phyloP scores from a whole-genome alignment of 2,797 vertebrate species.

The Lutjanus campechanus region DNA sequence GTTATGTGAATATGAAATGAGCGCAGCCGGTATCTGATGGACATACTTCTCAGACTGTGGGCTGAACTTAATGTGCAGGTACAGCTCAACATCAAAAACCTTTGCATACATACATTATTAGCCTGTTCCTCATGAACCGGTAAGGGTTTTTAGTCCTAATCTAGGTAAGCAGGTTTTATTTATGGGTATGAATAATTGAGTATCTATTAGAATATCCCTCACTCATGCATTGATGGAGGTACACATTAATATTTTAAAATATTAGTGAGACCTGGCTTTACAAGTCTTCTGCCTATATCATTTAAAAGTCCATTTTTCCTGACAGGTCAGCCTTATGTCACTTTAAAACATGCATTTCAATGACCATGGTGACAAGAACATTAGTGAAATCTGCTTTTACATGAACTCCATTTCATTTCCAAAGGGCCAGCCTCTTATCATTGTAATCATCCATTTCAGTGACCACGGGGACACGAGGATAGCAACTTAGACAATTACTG shows the following conservation, averaged over 20 bases:
- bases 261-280: constrained; percentile 86
- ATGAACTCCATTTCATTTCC: constrained; percentile 64
- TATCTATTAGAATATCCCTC: constrained; percentile 85
- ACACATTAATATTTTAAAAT: constrained; percentile 87
- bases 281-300: constrained; percentile 81
- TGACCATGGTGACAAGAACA: constrained; percentile 68
- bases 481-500: neutral
- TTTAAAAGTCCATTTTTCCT: constrained; percentile 85
- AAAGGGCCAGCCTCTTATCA: constrained; percentile 10
- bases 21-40: constrained; percentile 12
- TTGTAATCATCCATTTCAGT: constrained; percentile 18
- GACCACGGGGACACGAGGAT: neutral
- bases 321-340: constrained; percentile 74
- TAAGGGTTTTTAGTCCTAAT: constrained; percentile 74
- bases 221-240: constrained; percentile 84
- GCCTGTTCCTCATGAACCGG: constrained; percentile 63
- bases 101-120: constrained; percentile 77
- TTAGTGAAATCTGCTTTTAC: constrained; percentile 70
- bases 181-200: constrained; percentile 88
- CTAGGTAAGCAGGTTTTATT: constrained; percentile 87
- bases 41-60: constrained; percentile 32
- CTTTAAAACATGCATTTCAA: constrained; percentile 80
- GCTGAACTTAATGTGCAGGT: constrained; percentile 65
- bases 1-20: constrained; percentile 54
- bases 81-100: constrained; percentile 60